phyloP scores from a whole-genome alignment of 2,888 invertebrate species.

The Acleris laterana region DNA sequence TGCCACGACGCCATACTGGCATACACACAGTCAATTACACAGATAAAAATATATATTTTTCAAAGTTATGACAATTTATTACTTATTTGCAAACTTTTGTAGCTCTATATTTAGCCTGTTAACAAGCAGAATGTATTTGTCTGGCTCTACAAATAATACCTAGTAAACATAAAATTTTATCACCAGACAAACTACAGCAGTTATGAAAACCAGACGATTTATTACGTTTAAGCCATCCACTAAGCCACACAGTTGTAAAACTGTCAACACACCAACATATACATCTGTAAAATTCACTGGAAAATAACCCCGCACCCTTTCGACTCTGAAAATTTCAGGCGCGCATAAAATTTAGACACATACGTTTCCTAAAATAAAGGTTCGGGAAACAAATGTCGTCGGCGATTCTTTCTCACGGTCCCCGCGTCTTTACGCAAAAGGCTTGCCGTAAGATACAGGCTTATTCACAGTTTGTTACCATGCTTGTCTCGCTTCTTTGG shows the following conservation, averaged over 20 bases:
- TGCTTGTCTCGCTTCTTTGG: not conserved
- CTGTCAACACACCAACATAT: constrained; percentile 14
- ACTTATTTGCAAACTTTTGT: too few species aligned
- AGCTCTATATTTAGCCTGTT: not conserved
- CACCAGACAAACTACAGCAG: not conserved
- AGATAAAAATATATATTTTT: too few species aligned
- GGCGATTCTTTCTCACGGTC: constrained; percentile 74
- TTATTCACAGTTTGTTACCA: not conserved
- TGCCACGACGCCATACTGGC: too few species aligned
- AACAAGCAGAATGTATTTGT: constrained; percentile 2
- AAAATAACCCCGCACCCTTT: constrained; percentile 12
- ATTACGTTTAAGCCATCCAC: constrained; percentile 3
- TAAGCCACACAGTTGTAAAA: constrained; percentile 11
- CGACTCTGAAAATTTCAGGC: constrained; percentile 32
- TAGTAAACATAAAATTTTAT: constrained; percentile 4
- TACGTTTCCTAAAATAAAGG: constrained; percentile 56
- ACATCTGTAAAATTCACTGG: constrained; percentile 24
- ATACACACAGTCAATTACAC: too few species aligned
- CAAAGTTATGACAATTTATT: too few species aligned
- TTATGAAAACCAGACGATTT: constrained; percentile 5
- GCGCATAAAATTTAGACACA: constrained; percentile 56
- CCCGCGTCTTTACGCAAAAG: constrained; percentile 59
- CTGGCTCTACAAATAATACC: constrained; percentile 1
- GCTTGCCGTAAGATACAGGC: constrained; percentile 43
- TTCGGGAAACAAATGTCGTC: constrained; percentile 73